Conservation (phyloP, 2,888 invertebrate species). For the Heteromyza rotundicornis region DNA sequence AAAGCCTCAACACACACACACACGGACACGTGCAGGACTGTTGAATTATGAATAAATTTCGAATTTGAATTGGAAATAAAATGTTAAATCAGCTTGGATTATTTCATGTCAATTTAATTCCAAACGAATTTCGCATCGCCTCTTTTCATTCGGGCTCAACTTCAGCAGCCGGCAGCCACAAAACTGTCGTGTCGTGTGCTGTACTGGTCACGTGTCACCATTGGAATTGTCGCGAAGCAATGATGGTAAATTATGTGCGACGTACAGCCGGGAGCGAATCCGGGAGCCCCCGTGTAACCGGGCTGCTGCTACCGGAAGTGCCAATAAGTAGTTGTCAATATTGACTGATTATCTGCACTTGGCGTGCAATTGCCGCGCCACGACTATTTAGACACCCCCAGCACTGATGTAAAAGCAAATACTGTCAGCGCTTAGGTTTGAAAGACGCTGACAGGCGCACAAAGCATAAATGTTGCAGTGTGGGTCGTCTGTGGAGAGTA, state of each 20-base stretch:
- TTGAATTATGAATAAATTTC: constrained; percentile 50
- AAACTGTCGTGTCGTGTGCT: not conserved
- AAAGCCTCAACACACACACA: not conserved
- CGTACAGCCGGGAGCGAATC: constrained; percentile 1
- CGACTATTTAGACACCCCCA: too few species aligned
- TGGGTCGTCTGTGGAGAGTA: not conserved
- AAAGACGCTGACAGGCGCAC: constrained; percentile 24
- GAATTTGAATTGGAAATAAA: constrained; percentile 40
- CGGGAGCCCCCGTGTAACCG: not conserved
- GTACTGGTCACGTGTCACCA: constrained; percentile 35
- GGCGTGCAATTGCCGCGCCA: constrained; percentile 9
- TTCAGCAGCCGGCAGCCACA: not conserved
- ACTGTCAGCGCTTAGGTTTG: constrained; percentile 5
- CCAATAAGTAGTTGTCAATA: constrained; percentile 61
- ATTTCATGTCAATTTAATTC: not conserved
- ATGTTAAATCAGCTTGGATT: not conserved
- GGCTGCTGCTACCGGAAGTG: constrained; percentile 46
- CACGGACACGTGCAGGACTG: constrained; percentile 16
- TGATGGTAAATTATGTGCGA: constrained; percentile 21
- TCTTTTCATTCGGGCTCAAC: too few species aligned
- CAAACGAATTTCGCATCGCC: not conserved
- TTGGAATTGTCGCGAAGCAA: constrained; percentile 17
- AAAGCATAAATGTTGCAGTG: constrained; percentile 17
- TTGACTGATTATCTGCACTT: constrained; percentile 57
- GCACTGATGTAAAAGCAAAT: too few species aligned